Base-by-base conservation (phyloP, 2,797 vertebrate genomes). In the Anas acuta region DNA sequence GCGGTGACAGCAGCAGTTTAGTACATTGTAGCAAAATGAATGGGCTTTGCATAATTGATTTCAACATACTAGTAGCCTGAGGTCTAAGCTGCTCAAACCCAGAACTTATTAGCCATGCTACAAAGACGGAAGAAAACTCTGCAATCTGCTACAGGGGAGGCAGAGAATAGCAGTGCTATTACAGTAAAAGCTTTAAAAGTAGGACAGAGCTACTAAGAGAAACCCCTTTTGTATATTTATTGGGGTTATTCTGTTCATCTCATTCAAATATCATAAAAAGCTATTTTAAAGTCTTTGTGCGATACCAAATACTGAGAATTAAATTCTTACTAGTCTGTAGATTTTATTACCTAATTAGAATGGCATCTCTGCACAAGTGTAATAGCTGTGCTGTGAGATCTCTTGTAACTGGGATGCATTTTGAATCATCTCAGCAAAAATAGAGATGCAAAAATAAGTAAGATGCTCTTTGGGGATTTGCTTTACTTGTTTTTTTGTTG, bases 31-130 rank as follows among this genome's bases (percentile, higher is more conserved):
- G 91, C 91, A 95, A 69, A 97, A 67, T 91, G 94, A 97, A 95
- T 95, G 95, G 93, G 72, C 74, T 97, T 97, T 97, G 95, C 93
- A 94, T 97, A 97, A 97, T 96, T 96, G 96, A 96, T 95, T 92
- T 91, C 84, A 87, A 90, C 84, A 67, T 57, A 89, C 58, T 66
- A 61, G 82, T 87, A 93, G 93, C 79, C 96, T 84, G 75, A 94
- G 96, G 91, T 96, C 92, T 92, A 65, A 94, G 23, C 86, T 92
- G 71, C 86, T 97, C 95, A 93, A 87, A 90, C 90, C 83, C 93
- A 93, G 94, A 93, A 96, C 83, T 95, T 96, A 93, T 92, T 96
- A 96, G 91, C 85, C 76, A 61, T 77, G 74, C 69, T 92, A 84
- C 72, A 94, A 81, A 93, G 69, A 84, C 9, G 6, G 84, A 56